Base-by-base conservation (phyloP, 2,113 vertebrate genomes). In the Neolamprologus hecqui region DNA sequence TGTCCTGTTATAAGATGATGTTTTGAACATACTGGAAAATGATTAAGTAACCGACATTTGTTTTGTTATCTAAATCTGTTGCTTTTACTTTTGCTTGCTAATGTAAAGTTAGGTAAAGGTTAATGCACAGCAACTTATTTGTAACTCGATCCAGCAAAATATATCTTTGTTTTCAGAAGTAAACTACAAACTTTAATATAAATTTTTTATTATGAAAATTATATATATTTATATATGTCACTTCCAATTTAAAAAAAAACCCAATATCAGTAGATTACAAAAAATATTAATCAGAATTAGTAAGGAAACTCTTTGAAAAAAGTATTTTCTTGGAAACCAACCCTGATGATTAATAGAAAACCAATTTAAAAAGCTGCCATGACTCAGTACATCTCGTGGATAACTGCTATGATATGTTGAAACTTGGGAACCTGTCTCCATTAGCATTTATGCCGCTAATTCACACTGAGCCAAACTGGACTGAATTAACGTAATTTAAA, bases 191-290 rank as follows among this genome's bases (percentile, higher is more conserved):
- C 31, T 65, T 65, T n/a, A 65, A 65, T n/a, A 35, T 60, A 3
- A 6, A 0, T 0, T 33, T 63, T 35, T 2, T 63, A 63, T n/a
- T 35, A 35, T 35, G 31, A 63, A 63, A 63, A 65, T 65, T 35
- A 35, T 19, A 35, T 19, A 35, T 35, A 7, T 35, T 6, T 33
- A 33, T 63, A 35, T 63, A 63, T 47, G 3, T 47, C 4, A 11
- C 9, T 75, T 28, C 42, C 42, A 31, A 6, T 49, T 70, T 45
- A 0, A 4, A 49, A 70, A 70, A 49, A 4, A 3, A 0, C 0
- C 0, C 4, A 1, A 4, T 28, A 19, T 75, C 42, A 47, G 14
- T 19, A 28, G 23, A 45, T 19, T 19, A 49, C 70, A 49, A 68
- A 68, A 40, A 68, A 40, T 21, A 0, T 5, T 8, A 1, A 75